Conservation (phyloP, 1,140 invertebrate genomes). For the Pinna nobilis region DNA sequence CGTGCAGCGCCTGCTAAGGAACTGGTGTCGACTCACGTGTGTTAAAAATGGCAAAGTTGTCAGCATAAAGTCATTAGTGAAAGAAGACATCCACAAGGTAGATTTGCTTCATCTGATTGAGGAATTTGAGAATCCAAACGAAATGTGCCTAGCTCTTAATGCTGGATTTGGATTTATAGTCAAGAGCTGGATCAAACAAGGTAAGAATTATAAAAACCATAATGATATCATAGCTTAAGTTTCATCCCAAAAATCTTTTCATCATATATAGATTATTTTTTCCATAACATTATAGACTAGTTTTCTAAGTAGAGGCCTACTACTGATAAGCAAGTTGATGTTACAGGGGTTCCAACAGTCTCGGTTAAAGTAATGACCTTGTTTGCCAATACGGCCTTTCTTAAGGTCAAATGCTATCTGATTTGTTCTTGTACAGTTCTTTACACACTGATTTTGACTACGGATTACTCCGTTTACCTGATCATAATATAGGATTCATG, state of each 20-base stretch:
- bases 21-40: constrained; percentile 68
- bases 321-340: too few species aligned
- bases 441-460: too few species aligned
- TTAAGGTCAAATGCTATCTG: too few species aligned
- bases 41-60: constrained; percentile 61
- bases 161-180: constrained; percentile 62
- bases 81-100: constrained; percentile 56
- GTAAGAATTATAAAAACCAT: constrained; percentile 43
- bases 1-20: constrained; percentile 61
- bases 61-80: constrained; percentile 55
- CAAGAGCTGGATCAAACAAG: constrained; percentile 60
- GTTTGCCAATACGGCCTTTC: neutral
- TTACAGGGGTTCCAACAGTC: too few species aligned
- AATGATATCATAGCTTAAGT: too few species aligned
- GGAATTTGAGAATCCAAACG: constrained; percentile 63
- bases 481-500: too few species aligned
- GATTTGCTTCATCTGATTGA: constrained; percentile 58
- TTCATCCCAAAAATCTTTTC: too few species aligned
- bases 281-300: neutral
- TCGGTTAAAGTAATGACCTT: too few species aligned
- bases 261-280: neutral
- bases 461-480: too few species aligned
- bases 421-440: too few species aligned
- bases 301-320: too few species aligned
- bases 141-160: constrained; percentile 62